Conservation (phyloP, 2,113 vertebrate species). For the Protobothrops mucrosquamatus region DNA sequence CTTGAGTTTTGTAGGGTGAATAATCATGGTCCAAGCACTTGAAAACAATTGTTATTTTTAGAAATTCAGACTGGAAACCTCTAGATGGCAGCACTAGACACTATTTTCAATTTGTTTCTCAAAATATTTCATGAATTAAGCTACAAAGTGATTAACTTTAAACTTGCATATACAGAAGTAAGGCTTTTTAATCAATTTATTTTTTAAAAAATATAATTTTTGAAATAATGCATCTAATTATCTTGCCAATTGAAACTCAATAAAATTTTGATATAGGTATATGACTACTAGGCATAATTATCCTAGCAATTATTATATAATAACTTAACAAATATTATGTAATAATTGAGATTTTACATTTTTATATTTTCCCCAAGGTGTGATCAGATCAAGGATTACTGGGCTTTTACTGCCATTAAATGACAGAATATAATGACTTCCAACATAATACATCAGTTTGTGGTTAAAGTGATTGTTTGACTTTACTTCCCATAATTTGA, state of each 20-base stretch:
- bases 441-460: not conserved
- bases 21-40: not conserved
- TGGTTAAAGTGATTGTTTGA: not conserved
- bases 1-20: not conserved
- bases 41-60: not conserved
- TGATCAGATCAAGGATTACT: not conserved
- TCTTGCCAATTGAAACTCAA: not conserved
- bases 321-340: not conserved
- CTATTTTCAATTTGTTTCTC: conserved; percentile 50
- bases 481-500: not conserved
- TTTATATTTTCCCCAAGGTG: not conserved
- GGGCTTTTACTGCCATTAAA: fast-evolving
- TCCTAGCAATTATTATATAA: fast-evolving
- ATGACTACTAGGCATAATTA: not conserved
- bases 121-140: conserved; percentile 16
- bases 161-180: conserved; percentile 1
- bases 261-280: not conserved
- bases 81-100: conserved; percentile 74
- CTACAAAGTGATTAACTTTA: conserved; percentile 43
- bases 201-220: not conserved
- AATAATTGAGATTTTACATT: not conserved
- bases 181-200: conserved; percentile 38
- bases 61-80: conserved; percentile 50
- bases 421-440: not conserved
- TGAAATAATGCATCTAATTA: not conserved